Evolutionary conservation across 1,140 invertebrate species (phyloP).

Genomic region (Zaprionus gabonicus): DNA sequence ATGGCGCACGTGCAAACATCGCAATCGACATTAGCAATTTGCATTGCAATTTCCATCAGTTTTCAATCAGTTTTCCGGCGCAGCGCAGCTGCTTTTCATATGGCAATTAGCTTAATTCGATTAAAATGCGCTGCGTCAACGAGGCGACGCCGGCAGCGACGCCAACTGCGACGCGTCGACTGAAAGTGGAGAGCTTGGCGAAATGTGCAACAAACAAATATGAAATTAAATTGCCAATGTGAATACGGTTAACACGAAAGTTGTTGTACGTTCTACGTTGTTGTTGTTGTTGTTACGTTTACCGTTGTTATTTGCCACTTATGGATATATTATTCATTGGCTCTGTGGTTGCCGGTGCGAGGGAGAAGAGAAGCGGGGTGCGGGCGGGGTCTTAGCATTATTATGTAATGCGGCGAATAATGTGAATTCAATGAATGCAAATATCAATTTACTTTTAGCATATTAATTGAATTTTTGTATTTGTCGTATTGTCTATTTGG

Average conservation of each 20-base stretch:
- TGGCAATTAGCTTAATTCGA: slow-evolving; percentile 78
- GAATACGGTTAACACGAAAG: slow-evolving; percentile 13
- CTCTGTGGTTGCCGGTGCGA: slow-evolving; percentile 22
- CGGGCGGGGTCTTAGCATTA: slow-evolving; percentile 30
- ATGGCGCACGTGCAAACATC: slow-evolving; percentile 23
- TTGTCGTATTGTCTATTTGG: slow-evolving; percentile 65
- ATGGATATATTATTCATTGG: slow-evolving; percentile 44
- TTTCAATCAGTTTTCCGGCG: slow-evolving; percentile 57
- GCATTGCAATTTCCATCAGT: slow-evolving; percentile 64
- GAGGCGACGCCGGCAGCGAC: neutral
- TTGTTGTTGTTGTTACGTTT: slow-evolving; percentile 6
- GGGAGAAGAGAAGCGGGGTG: neutral
- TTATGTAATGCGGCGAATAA: slow-evolving; percentile 52
- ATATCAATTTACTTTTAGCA: slow-evolving; percentile 81
- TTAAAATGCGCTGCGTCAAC: slow-evolving; percentile 54
- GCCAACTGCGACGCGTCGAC: too few species aligned
- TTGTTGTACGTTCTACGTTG: slow-evolving; percentile 1
- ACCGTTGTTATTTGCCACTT: slow-evolving; percentile 25
- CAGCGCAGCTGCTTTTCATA: slow-evolving; percentile 52
- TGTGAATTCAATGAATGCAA: slow-evolving; percentile 56
- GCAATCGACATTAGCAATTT: slow-evolving; percentile 32
- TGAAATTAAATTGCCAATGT: slow-evolving; percentile 37
- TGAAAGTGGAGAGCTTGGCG: slow-evolving; percentile 8
- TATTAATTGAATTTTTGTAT: slow-evolving; percentile 81
- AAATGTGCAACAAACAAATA: slow-evolving; percentile 18